phyloP scores from a whole-genome alignment of 2,888 invertebrate species.

The Catocala sponsa region DNA sequence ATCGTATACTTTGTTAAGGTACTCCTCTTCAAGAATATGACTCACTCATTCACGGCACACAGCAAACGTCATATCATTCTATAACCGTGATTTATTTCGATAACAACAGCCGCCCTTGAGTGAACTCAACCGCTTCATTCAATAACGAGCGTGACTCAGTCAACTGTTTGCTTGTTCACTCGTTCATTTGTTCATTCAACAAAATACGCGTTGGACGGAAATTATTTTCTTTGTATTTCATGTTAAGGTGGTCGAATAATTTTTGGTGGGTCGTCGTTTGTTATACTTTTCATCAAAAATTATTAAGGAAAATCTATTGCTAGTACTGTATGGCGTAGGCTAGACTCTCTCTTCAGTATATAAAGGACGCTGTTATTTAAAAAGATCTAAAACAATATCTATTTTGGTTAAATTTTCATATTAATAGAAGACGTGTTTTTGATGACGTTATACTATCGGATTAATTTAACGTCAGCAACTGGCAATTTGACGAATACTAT shows the following conservation, averaged over 20 bases:
- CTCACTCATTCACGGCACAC: neutral
- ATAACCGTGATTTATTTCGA: slow-evolving; percentile 40
- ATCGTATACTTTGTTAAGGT: too few species aligned
- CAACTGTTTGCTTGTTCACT: slow-evolving; percentile 46
- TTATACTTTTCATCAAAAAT: slow-evolving; percentile 1
- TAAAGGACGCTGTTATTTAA: neutral
- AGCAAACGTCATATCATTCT: slow-evolving; percentile 25
- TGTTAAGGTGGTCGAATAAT: slow-evolving; percentile 17
- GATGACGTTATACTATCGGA: too few species aligned
- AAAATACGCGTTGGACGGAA: slow-evolving; percentile 31
- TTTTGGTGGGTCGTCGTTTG: neutral
- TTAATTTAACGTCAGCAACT: too few species aligned
- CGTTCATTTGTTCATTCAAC: slow-evolving; percentile 50
- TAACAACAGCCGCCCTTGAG: slow-evolving; percentile 42
- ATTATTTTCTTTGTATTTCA: slow-evolving; percentile 38
- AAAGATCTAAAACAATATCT: neutral
- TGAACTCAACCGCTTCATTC: slow-evolving; percentile 46
- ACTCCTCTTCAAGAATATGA: neutral
- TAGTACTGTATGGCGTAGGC: neutral
- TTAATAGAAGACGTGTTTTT: too few species aligned
- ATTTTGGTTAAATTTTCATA: too few species aligned
- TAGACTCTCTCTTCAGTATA: neutral
- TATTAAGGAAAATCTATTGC: neutral
- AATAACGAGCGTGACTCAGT: slow-evolving; percentile 51
- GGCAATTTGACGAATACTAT: too few species aligned